Base-by-base conservation (phyloP, 2,888 invertebrate species). In the Priocnemis perturbator region DNA sequence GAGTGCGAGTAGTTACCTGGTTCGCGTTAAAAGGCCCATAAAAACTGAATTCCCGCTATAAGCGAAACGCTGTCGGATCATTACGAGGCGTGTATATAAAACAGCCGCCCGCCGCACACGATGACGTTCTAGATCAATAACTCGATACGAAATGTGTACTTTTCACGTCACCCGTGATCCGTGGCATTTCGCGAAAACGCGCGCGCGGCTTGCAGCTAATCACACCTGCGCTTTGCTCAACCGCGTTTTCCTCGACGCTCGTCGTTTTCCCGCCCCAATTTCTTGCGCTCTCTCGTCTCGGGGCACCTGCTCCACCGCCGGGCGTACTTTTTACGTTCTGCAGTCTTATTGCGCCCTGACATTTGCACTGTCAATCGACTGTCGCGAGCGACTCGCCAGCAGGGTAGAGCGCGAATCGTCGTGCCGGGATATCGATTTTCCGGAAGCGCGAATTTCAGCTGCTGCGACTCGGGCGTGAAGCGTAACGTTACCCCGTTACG, bases 91-190 rank as follows among this genome's bases (percentile, higher is more conserved):
- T 37, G 37, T 7, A 37, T 5, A 37, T 7, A 37, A 37, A 37
- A 7, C 7, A 11, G 7, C 2, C 37, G 37, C 7, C 37, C 26
- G 26, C 26, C 3, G 3, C 26, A 26, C 26, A 26, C 26, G 14
- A 37, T 15, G 15, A 21, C 55, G 14, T 23, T 55, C 23, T 21
- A 15, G 20, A 55, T 23, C 15, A 21, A 55, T 55, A 60, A 20
- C 9, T 23, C 14, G 9, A n/a, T 11, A 23, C 48, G 23, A 26
- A 60, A 45, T 2, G 0, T 63, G 4, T 19, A 48, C 63, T 57
- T 63, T 57, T 57, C 7, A 26, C 48, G 48, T 48, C 57, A 63
- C 57, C 26, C 15, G 30, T 48, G 48, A 57, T 56, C 63, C 23
- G 11, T 17, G 26, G 30, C 57, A 57, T 63, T 56, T 47, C 19